These are phyloP conservation scores for Hemibagrus guttatus DNA, from an alignment of 2,797 vertebrate genomes.

Conservation along the genomic window DNA sequence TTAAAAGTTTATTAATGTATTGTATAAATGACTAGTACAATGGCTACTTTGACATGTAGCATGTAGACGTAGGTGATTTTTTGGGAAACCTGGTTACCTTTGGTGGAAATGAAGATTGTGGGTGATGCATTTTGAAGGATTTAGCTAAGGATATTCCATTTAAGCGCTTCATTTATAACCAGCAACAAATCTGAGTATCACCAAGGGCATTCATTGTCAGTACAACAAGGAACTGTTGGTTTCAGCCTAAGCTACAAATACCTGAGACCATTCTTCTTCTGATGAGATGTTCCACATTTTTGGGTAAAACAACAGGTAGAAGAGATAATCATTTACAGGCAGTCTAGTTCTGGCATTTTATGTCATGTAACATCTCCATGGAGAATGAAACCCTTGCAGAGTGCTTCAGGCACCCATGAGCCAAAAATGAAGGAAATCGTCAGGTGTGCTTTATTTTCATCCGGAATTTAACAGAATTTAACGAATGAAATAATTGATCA, in stretches of 20 bases:
- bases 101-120: constrained; percentile 80
- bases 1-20: constrained; percentile 54
- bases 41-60: constrained; percentile 46
- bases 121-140: constrained; percentile 65
- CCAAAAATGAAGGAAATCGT: constrained; percentile 39
- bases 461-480: background rate
- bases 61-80: constrained; percentile 36
- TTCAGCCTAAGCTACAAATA: constrained; percentile 28
- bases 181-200: constrained; percentile 70
- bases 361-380: constrained; percentile 44
- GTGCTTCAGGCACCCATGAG: constrained; percentile 45
- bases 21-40: constrained; percentile 51
- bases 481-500: constrained; percentile 31
- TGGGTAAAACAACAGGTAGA: constrained; percentile 52
- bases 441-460: background rate
- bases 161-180: constrained; percentile 61
- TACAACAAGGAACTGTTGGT: constrained; percentile 35
- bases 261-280: constrained; percentile 34
- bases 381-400: constrained; percentile 8
- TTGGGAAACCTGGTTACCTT: constrained; percentile 61
- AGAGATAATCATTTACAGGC: constrained; percentile 18
- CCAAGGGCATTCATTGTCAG: constrained; percentile 59
- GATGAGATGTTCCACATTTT: constrained; percentile 64
- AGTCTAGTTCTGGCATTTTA: constrained; percentile 36
- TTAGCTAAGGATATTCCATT: constrained; percentile 57